Conservation (phyloP, 53 echinoderm and acorn worm genomes). For the Hippasteria phrygiana region DNA sequence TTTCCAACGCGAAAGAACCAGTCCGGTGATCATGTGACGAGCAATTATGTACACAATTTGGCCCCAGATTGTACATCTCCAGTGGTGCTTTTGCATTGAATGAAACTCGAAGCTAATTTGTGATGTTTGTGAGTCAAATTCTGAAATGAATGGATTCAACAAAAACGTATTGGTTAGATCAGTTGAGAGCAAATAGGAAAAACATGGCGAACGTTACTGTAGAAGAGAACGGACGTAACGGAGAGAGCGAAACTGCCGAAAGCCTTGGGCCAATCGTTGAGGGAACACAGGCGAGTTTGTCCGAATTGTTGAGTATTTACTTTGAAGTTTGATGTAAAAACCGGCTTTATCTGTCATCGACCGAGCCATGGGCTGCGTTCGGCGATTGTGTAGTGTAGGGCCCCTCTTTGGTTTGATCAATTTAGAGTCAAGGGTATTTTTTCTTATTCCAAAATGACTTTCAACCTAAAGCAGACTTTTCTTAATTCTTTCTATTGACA, state of each 20-base stretch:
- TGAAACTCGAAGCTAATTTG: background rate
- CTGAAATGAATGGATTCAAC: slow-evolving; percentile 42
- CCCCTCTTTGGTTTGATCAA: too few species aligned
- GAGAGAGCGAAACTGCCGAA: background rate
- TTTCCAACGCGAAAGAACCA: too few species aligned
- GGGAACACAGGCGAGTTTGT: slow-evolving; percentile 46
- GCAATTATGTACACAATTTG: background rate
- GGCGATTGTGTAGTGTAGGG: too few species aligned
- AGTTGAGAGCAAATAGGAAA: slow-evolving; percentile 36
- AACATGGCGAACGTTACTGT: slow-evolving; percentile 43
- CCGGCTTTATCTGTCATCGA: too few species aligned
- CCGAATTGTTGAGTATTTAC: background rate
- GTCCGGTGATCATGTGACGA: background rate
- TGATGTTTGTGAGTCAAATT: background rate
- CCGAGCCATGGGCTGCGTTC: too few species aligned
- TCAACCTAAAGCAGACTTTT: too few species aligned
- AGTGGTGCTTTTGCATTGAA: background rate
- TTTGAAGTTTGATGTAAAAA: background rate
- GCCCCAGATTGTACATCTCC: background rate
- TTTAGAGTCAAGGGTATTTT: too few species aligned
- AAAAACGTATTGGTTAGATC: slow-evolving; percentile 48
- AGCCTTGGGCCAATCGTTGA: slow-evolving; percentile 58
- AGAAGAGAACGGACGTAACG: slow-evolving; percentile 44
- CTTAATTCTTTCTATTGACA: too few species aligned
- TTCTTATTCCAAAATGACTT: too few species aligned